phyloP scores from a whole-genome alignment of 2,113 vertebrate species.

The crab-eating macaque (Macaca fascicularis) region DNA sequence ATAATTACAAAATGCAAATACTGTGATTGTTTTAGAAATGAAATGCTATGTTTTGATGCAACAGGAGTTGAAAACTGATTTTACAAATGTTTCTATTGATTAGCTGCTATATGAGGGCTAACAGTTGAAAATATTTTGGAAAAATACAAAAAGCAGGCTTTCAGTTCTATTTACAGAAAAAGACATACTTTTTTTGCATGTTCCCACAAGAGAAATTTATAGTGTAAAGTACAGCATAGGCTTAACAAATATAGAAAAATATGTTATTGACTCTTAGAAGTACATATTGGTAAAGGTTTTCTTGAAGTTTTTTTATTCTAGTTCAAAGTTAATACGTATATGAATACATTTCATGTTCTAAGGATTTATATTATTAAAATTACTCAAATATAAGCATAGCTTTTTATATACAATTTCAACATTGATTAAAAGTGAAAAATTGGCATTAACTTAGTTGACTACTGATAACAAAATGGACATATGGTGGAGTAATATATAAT shows the following conservation, averaged over 20 bases:
- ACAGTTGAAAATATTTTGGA: slow-evolving; percentile 33
- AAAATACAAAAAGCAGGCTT: background rate
- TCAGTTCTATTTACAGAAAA: slow-evolving; percentile 5
- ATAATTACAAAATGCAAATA: slow-evolving; percentile 21
- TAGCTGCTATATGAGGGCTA: slow-evolving; percentile 29
- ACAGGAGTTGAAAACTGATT: slow-evolving; percentile 43
- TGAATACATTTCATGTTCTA: background rate
- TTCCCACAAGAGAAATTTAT: background rate
- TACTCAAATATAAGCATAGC: background rate
- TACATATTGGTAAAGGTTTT: background rate
- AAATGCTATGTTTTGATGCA: slow-evolving; percentile 22
- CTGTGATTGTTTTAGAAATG: background rate
- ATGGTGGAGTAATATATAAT: background rate
- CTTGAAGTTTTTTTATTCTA: background rate
- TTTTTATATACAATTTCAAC: background rate
- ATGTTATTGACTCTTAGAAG: background rate
- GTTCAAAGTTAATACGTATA: background rate
- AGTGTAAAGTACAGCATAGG: background rate
- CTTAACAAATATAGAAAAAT: background rate
- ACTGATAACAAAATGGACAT: background rate
- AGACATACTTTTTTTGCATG: background rate
- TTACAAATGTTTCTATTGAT: slow-evolving; percentile 47
- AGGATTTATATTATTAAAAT: background rate
- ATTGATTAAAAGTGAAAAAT: slow-evolving; percentile 22
- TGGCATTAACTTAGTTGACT: background rate